Percentiles rank a stretch among this genome's conserved stretches.
Conservation (phyloP, 2,113 vertebrate species). For the Cyphomyrus discorhynchus region DNA sequence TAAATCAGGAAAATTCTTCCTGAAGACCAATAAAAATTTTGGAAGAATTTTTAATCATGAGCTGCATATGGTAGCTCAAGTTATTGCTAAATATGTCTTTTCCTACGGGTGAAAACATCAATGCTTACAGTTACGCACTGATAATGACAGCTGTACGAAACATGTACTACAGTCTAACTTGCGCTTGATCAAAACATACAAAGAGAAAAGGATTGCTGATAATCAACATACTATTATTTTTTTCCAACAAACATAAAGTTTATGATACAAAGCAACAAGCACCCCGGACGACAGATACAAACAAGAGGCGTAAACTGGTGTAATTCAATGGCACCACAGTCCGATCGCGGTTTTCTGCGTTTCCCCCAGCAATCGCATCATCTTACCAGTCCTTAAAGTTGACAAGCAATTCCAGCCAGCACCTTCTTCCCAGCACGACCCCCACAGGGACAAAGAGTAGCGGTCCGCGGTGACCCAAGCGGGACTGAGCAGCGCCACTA, state of each 20-base stretch:
- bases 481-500: slow-evolving; percentile 66
- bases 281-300: background rate
- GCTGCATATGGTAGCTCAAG: background rate
- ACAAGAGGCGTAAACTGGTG: background rate
- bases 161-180: background rate
- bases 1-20: background rate
- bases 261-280: background rate
- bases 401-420: slow-evolving; percentile 61
- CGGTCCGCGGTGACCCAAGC: slow-evolving; percentile 73
- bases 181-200: background rate
- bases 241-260: background rate
- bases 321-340: background rate
- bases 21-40: background rate
- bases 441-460: slow-evolving; percentile 69
- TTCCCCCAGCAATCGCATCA: background rate
- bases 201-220: background rate
- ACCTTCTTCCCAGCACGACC: slow-evolving; percentile 54
- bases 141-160: background rate
- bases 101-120: background rate
- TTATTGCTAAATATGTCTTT: background rate
- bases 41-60: background rate
- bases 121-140: background rate
- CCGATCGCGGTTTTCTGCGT: background rate
- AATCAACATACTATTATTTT: background rate
- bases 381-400: slow-evolving; percentile 63